These are phyloP conservation scores for Chloroceryle amazona DNA, from an alignment of 2,797 vertebrate genomes.

Conservation along the genomic window DNA sequence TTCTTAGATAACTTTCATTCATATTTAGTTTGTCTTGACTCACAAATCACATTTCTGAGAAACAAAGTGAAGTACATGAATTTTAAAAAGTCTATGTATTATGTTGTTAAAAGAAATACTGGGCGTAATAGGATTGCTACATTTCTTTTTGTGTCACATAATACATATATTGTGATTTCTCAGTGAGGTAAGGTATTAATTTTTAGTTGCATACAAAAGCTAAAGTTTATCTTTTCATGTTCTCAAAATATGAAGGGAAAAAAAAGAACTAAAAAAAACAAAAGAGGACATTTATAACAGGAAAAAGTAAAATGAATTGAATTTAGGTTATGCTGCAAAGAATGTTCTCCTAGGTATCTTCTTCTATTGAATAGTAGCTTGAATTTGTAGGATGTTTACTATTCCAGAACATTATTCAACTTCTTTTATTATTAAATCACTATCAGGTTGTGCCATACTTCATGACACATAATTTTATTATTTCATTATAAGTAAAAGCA, in stretches of 20 bases:
- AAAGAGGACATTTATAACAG: fast-evolving
- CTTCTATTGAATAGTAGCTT: not conserved
- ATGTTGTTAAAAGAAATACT: not conserved
- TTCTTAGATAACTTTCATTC: not conserved
- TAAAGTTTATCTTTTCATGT: not conserved
- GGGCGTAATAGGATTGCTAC: not conserved
- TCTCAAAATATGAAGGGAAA: not conserved
- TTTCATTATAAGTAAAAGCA: not conserved
- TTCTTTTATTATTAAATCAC: not conserved
- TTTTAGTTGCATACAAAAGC: not conserved
- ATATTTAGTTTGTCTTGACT: not conserved
- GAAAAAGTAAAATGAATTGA: not conserved
- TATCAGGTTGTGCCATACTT: not conserved
- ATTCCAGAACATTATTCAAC: not conserved
- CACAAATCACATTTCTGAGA: not conserved
- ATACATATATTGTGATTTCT: not conserved
- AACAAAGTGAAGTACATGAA: not conserved
- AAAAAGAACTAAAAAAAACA: fast-evolving
- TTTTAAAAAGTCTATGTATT: not conserved
- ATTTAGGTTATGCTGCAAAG: not conserved
- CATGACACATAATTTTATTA: not conserved
- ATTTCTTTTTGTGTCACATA: not conserved
- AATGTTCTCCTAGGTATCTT: not conserved
- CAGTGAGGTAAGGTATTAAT: not conserved
- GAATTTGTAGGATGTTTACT: not conserved